Conservation (phyloP, 2,797 vertebrate species). For the Taenioides sp. region DNA sequence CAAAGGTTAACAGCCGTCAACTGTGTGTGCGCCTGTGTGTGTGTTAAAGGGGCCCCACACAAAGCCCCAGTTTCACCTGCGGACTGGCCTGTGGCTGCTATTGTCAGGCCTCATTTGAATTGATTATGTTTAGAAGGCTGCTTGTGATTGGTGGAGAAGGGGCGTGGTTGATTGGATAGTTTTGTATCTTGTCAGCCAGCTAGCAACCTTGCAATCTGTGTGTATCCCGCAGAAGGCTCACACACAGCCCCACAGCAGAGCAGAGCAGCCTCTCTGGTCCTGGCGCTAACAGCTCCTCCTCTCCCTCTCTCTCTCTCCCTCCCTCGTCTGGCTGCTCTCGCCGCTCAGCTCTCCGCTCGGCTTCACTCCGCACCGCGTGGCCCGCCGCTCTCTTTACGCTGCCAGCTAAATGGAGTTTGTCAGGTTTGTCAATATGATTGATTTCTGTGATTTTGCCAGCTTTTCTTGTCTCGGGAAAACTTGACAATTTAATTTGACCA, state of each 20-base stretch:
- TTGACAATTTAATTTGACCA: conserved; percentile 78
- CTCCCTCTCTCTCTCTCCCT: conserved; percentile 50
- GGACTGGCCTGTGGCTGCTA: conserved; percentile 78
- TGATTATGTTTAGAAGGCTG: conserved; percentile 88
- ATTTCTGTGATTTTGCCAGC: conserved; percentile 81
- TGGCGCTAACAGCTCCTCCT: conserved; percentile 33
- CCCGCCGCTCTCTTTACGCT: conserved; percentile 88
- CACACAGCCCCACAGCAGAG: conserved; percentile 71
- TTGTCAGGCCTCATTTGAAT: conserved; percentile 87
- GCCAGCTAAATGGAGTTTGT: conserved; percentile 98
- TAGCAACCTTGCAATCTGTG: conserved; percentile 92
- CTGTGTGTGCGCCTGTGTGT: conserved; percentile 69
- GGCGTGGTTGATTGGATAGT: conserved; percentile 96
- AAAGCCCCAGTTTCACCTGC: conserved; percentile 89
- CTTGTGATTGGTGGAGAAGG: conserved; percentile 95
- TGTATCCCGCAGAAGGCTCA: conserved; percentile 87
- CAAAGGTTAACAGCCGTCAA: conserved; percentile 90
- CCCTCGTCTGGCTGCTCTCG: conserved; percentile 57
- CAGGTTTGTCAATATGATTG: conserved; percentile 95
- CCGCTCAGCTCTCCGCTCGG: conserved; percentile 72
- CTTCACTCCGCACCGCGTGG: conserved; percentile 82
- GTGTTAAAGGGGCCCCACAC: conserved; percentile 76
- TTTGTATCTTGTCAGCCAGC: conserved; percentile 92
- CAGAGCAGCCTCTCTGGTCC: conserved; percentile 28
- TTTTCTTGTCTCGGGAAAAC: conserved; percentile 69